Conservation (phyloP, 2,797 vertebrate species). For the Gobio occitaniae region DNA sequence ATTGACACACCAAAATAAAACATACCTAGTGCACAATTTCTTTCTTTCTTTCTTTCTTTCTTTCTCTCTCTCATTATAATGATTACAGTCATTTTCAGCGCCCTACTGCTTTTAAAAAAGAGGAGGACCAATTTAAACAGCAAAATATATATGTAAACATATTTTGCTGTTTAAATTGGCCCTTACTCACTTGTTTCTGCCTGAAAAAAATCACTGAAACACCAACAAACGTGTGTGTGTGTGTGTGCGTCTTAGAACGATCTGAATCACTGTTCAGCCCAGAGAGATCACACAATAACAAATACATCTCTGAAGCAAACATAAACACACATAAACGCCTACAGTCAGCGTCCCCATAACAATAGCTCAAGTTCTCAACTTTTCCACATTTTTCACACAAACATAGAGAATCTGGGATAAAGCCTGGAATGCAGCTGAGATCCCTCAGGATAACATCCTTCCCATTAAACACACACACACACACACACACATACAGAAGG, state of each 20-base stretch:
- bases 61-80: neutral
- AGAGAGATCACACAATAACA: conserved; percentile 46
- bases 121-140: neutral
- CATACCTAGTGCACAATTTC: neutral
- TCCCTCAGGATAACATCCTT: conserved; percentile 18
- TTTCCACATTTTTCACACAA: conserved; percentile 47
- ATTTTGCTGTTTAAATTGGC: neutral
- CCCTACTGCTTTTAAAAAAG: neutral
- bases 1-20: conserved; percentile 11
- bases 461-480: too few relatives aligned
- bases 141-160: neutral
- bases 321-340: conserved; percentile 7
- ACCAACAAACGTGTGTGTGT: neutral
- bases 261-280: neutral
- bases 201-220: conserved; percentile 21
- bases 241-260: neutral
- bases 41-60: neutral
- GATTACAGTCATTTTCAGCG: conserved; percentile 33
- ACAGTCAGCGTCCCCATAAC: neutral
- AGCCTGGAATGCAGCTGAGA: conserved; percentile 28
- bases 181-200: conserved; percentile 2
- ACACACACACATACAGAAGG: neutral
- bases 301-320: conserved; percentile 24
- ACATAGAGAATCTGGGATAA: neutral
- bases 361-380: conserved; percentile 17